Percentiles rank a stretch among this genome's conserved stretches.
phyloP scores from a whole-genome alignment of 2,113 vertebrate genomes.

The Eidolon helvum region DNA sequence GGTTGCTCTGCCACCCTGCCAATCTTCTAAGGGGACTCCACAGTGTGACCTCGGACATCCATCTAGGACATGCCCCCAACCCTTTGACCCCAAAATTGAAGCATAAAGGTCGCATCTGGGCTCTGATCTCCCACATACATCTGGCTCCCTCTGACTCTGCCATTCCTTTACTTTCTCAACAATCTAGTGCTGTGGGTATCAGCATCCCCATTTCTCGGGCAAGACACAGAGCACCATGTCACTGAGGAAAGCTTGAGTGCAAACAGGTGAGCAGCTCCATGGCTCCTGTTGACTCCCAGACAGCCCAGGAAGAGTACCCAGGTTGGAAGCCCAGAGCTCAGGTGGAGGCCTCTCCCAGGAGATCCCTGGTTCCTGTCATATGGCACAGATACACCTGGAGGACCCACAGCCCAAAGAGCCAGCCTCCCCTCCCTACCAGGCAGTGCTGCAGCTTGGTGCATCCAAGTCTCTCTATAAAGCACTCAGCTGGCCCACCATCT shows the following conservation, averaged over 20 bases:
- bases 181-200: fast-evolving
- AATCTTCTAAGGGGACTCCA: neutral
- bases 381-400: neutral
- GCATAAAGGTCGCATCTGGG: neutral
- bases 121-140: neutral
- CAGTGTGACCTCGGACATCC: neutral
- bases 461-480: neutral
- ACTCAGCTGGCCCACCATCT: neutral
- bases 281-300: neutral
- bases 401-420: neutral
- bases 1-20: too few species aligned
- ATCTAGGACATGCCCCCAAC: neutral
- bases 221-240: neutral
- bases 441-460: too few species aligned
- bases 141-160: neutral
- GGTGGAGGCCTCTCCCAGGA: fast-evolving
- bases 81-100: neutral
- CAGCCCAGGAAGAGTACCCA: neutral
- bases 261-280: fast-evolving
- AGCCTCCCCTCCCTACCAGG: neutral
- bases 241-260: neutral
- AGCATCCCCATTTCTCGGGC: neutral
- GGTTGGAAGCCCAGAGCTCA: neutral
- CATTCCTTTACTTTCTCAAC: neutral
- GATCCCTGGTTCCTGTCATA: neutral